Evolutionary conservation across 2,888 invertebrate species (phyloP).

Genomic region (Chrysolina americana): DNA sequence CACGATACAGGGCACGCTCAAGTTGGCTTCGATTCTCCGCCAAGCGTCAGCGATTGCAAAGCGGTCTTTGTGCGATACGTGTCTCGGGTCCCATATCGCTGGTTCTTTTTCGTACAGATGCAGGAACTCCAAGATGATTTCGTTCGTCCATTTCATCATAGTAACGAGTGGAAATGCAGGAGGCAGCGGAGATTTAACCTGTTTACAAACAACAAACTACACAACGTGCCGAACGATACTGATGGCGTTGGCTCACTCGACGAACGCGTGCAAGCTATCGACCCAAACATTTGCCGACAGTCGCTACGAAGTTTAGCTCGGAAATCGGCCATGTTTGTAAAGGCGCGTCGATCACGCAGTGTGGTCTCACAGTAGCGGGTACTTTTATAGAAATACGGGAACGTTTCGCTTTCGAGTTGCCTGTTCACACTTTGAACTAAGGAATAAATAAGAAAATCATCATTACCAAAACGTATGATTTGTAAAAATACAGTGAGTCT

Average conservation of each 20-base stretch:
- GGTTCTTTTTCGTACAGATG: slow-evolving; percentile 20
- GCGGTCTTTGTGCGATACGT: slow-evolving; percentile 9
- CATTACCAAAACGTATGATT: too few relatives aligned
- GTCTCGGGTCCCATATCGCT: slow-evolving; percentile 23
- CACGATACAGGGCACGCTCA: slow-evolving; percentile 6
- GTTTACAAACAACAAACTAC: background rate
- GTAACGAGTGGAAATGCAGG: background rate
- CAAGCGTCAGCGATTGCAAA: background rate
- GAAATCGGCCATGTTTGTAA: slow-evolving; percentile 21
- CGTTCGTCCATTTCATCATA: slow-evolving; percentile 25
- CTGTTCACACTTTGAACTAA: too few relatives aligned
- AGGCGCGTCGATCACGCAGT: slow-evolving; percentile 15
- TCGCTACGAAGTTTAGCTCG: slow-evolving; percentile 4
- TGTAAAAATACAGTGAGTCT: too few relatives aligned
- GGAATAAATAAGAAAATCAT: too few relatives aligned
- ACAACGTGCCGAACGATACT: background rate
- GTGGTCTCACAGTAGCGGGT: background rate
- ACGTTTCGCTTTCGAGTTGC: background rate
- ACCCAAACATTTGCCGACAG: slow-evolving; percentile 21
- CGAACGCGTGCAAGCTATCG: slow-evolving; percentile 7
- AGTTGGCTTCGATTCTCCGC: slow-evolving; percentile 23
- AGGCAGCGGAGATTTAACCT: background rate
- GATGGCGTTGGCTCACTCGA: slow-evolving; percentile 2
- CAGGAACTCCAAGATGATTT: slow-evolving; percentile 22
- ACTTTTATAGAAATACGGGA: background rate